Evolutionary conservation across 2,888 invertebrate genomes (phyloP).

Genomic region (Nudaria mundana): DNA sequence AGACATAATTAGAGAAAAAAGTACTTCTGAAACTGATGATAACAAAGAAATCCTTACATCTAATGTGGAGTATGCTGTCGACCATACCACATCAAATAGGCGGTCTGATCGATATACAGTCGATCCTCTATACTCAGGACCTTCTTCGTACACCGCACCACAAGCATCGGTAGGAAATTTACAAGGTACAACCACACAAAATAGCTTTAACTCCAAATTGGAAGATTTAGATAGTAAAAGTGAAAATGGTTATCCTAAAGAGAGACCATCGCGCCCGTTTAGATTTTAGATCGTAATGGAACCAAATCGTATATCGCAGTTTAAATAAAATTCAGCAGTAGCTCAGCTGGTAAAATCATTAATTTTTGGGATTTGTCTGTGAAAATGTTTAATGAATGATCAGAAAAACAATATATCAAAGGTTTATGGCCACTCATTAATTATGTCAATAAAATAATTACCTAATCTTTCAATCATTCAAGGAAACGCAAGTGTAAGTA

Average conservation of each 20-base stretch:
- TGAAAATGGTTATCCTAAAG: slow-evolving; percentile 53
- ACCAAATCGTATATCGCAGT: no score
- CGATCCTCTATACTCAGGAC: slow-evolving; percentile 57
- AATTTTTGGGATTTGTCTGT: no score
- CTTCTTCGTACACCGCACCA: slow-evolving; percentile 70
- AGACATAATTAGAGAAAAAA: slow-evolving; percentile 28
- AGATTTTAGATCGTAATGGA: no score
- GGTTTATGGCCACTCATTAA: no score
- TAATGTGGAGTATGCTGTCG: slow-evolving; percentile 50
- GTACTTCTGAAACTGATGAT: slow-evolving; percentile 33
- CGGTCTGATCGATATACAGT: slow-evolving; percentile 37
- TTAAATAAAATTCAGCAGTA: no score
- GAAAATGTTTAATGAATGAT: no score
- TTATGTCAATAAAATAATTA: no score
- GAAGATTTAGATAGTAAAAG: slow-evolving; percentile 57
- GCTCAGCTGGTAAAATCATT: no score
- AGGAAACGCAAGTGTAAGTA: no score
- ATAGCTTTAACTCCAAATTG: slow-evolving; percentile 50
- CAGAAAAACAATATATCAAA: no score
- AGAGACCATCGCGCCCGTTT: slow-evolving; percentile 51
- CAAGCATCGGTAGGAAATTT: slow-evolving; percentile 66
- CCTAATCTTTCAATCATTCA: no score
- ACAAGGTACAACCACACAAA: slow-evolving; percentile 33
- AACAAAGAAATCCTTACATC: slow-evolving; percentile 39
- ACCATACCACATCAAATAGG: slow-evolving; percentile 44